These are phyloP conservation scores for Agriotes lineatus DNA, from an alignment of 2,888 invertebrate genomes.

Conservation along the genomic window DNA sequence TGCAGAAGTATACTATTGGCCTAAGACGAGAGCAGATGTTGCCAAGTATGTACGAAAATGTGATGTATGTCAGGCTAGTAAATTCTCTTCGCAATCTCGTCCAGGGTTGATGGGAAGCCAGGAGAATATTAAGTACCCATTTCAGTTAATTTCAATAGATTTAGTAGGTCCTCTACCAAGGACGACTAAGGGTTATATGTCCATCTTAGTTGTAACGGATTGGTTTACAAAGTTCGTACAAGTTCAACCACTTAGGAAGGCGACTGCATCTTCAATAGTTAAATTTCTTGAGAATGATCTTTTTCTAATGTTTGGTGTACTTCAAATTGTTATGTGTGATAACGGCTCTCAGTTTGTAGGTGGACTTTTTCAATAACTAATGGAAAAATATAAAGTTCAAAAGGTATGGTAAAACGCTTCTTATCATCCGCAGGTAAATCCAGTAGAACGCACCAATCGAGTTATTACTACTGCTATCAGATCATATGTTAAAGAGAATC, in stretches of 20 bases:
- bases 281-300: conserved; percentile 37
- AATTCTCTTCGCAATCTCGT: background rate
- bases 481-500: background rate
- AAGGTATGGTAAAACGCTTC: background rate
- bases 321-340: conserved; percentile 34
- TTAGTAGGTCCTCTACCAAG: conserved; percentile 41
- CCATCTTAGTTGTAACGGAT: conserved; percentile 41
- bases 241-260: conserved; percentile 30
- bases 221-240: conserved; percentile 35
- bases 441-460: background rate
- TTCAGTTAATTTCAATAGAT: conserved; percentile 38
- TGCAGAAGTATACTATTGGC: conserved; percentile 45
- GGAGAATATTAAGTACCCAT: conserved; percentile 27
- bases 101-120: conserved; percentile 32
- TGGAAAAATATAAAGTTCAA: no score
- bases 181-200: conserved; percentile 34
- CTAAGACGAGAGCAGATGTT: conserved; percentile 34
- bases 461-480: background rate
- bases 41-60: background rate
- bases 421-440: background rate
- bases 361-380: conserved; percentile 28
- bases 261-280: conserved; percentile 21
- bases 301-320: conserved; percentile 42
- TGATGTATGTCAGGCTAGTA: background rate
- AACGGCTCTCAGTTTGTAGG: conserved; percentile 43